Conservation (phyloP, 1,140 invertebrate genomes). For the Papilio machaon region DNA sequence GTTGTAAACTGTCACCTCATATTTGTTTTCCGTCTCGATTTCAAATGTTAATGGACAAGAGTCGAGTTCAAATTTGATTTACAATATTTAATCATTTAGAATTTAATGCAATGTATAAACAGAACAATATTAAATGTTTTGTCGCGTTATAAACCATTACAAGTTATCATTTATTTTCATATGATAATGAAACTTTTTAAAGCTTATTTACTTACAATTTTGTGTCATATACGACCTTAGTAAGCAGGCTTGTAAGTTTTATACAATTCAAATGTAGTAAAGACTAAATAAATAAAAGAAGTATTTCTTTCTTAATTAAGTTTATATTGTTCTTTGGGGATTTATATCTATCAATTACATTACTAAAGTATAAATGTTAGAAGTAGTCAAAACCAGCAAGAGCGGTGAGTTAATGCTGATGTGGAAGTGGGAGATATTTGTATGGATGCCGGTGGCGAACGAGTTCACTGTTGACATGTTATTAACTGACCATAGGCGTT, state of each 20-base stretch:
- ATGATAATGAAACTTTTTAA: constrained; percentile 54
- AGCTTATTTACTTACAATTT: constrained; percentile 54
- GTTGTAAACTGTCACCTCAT: constrained; percentile 47
- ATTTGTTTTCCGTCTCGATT: constrained; percentile 62
- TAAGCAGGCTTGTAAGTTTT: background rate
- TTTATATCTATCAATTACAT: background rate
- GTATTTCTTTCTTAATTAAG: background rate
- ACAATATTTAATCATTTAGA: constrained; percentile 62
- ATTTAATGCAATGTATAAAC: constrained; percentile 64
- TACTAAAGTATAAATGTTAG: too few relatives aligned
- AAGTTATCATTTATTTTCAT: constrained; percentile 49
- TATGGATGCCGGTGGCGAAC: too few relatives aligned
- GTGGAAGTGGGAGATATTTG: too few relatives aligned
- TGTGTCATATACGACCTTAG: constrained; percentile 46
- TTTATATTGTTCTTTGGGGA: background rate
- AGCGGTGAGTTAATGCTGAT: too few relatives aligned
- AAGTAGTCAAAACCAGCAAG: too few relatives aligned
- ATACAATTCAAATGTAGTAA: background rate
- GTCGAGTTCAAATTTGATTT: constrained; percentile 57
- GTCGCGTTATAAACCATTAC: constrained; percentile 52
- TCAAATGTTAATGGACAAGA: constrained; percentile 54
- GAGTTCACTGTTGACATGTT: too few relatives aligned
- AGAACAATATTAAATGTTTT: constrained; percentile 53
- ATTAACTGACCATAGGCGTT: too few relatives aligned
- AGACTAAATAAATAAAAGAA: background rate